Conservation (phyloP, 2,113 vertebrate genomes). For the Eptesicus fuscus region DNA sequence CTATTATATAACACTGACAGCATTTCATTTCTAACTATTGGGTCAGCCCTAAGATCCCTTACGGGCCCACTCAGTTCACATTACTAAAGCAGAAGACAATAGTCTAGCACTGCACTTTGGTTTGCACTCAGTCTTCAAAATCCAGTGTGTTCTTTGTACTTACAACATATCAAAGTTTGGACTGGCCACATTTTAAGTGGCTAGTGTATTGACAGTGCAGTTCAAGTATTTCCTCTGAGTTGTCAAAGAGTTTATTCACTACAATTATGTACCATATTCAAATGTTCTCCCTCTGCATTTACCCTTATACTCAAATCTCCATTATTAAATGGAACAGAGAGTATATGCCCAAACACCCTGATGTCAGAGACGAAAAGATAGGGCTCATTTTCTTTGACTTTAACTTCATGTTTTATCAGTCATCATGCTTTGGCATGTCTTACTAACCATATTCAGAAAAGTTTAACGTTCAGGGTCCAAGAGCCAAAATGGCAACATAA, state of each 20-base stretch:
- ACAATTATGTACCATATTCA: background rate
- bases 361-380: background rate
- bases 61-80: background rate
- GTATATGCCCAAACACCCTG: background rate
- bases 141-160: background rate
- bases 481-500: constrained; percentile 20
- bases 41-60: background rate
- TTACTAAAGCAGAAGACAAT: background rate
- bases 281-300: background rate
- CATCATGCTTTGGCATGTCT: background rate
- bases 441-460: background rate
- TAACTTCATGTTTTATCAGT: background rate
- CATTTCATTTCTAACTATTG: background rate
- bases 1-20: background rate
- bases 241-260: background rate
- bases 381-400: background rate
- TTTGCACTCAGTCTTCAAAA: background rate
- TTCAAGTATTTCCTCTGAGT: background rate
- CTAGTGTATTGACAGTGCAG: background rate
- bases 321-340: background rate
- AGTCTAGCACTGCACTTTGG: background rate
- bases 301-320: background rate
- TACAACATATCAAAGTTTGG: background rate
- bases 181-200: background rate
- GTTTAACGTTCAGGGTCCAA: background rate